These are phyloP conservation scores for Leiothrix lutea DNA, from an alignment of 2,113 vertebrate genomes.

Conservation along the genomic window DNA sequence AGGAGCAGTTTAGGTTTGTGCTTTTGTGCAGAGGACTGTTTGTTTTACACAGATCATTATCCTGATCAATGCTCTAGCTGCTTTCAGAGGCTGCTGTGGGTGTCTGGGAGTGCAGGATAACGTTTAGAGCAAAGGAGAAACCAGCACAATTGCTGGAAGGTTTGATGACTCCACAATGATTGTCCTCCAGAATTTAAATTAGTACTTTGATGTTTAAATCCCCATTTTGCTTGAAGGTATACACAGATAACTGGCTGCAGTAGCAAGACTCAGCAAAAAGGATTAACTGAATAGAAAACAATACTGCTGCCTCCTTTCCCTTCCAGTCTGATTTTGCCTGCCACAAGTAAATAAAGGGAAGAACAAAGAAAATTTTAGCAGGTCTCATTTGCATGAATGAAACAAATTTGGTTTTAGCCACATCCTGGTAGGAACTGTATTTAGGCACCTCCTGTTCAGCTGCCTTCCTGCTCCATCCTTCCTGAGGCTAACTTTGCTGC, in stretches of 20 bases:
- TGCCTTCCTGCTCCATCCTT: not conserved
- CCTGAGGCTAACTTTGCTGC: not conserved
- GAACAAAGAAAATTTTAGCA: not conserved
- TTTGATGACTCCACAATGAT: not conserved
- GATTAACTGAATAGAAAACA: not conserved
- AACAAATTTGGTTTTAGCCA: not conserved
- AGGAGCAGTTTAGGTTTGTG: not conserved
- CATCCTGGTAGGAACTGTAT: not conserved
- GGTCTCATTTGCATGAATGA: not conserved
- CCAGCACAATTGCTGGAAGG: not conserved
- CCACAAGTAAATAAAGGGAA: not conserved
- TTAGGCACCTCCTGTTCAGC: not conserved
- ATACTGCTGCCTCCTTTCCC: not conserved
- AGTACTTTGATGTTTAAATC: slow-evolving; percentile 24
- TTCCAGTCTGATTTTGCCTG: not conserved
- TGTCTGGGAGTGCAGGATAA: not conserved
- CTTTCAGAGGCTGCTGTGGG: not conserved
- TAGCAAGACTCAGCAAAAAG: not conserved
- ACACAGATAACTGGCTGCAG: not conserved
- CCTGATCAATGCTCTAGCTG: not conserved
- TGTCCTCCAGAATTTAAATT: not conserved
- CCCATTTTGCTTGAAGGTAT: not conserved
- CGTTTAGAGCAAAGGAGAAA: not conserved
- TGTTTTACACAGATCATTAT: not conserved
- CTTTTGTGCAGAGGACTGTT: not conserved